Evolutionary conservation across 2,797 vertebrate genomes (phyloP).

Genomic region (Linurgus olivaceus): DNA sequence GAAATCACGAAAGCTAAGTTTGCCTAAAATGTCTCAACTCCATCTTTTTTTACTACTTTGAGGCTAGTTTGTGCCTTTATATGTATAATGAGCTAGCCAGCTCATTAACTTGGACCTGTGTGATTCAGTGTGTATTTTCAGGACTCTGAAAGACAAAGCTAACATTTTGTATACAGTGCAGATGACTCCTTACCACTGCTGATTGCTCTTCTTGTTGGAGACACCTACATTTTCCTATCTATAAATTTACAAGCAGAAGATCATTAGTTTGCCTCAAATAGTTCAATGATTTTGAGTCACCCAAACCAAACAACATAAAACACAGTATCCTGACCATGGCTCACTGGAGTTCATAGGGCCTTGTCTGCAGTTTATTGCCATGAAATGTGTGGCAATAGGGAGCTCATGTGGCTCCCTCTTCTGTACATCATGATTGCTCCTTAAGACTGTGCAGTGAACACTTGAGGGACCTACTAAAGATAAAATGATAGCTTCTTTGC

Average conservation of each 20-base stretch:
- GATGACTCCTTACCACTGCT: background rate
- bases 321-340: rapidly evolving
- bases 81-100: background rate
- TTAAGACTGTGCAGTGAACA: background rate
- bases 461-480: background rate
- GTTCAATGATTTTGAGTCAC: background rate
- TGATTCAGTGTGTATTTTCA: background rate
- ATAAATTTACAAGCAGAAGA: background rate
- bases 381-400: background rate
- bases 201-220: background rate
- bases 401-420: background rate
- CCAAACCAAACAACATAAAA: background rate
- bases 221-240: background rate
- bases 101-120: background rate
- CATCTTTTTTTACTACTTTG: background rate
- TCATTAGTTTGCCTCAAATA: background rate
- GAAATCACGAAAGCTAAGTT: background rate
- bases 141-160: background rate
- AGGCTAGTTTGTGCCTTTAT: background rate
- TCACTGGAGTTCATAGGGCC: background rate
- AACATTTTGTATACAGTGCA: background rate
- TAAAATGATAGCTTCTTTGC: background rate
- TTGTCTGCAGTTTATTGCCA: background rate
- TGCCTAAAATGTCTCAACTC: background rate
- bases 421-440: background rate